These are phyloP conservation scores for Heteromurus nitidus DNA, from an alignment of 2,888 invertebrate species.

Conservation along the genomic window DNA sequence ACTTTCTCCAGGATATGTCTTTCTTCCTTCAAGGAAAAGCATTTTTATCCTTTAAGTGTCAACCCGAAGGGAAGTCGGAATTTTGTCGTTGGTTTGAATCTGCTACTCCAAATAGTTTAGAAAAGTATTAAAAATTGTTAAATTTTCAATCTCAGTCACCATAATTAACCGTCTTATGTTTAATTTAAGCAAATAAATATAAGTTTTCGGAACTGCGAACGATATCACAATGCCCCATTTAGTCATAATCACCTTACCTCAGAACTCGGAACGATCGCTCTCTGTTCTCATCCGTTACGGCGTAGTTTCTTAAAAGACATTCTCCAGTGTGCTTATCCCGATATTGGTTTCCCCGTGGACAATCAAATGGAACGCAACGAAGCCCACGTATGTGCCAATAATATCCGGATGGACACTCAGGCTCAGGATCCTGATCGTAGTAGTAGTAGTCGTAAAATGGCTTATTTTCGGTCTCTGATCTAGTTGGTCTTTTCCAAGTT, in stretches of 20 bases:
- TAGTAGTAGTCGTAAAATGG: constrained; percentile 15
- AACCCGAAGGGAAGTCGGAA: constrained; percentile 49
- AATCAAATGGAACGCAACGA: constrained; percentile 57
- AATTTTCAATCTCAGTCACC: too few relatives aligned
- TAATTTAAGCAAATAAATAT: background rate
- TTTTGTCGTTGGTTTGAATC: constrained; percentile 21
- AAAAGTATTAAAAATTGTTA: too few relatives aligned
- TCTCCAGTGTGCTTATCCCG: constrained; percentile 59
- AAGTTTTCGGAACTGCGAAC: background rate
- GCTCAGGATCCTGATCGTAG: constrained; percentile 41
- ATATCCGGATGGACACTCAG: constrained; percentile 56
- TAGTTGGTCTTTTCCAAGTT: constrained; percentile 3
- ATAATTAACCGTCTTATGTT: too few relatives aligned
- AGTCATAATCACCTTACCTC: constrained; percentile 13
- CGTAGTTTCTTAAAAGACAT: constrained; percentile 30
- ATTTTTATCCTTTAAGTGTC: constrained; percentile 48
- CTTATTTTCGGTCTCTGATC: constrained; percentile 8
- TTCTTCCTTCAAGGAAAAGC: background rate
- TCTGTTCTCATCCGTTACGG: background rate
- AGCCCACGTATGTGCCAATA: constrained; percentile 58
- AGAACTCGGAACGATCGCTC: background rate
- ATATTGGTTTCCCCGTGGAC: constrained; percentile 57
- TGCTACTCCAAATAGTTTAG: background rate
- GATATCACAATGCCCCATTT: constrained; percentile 11
- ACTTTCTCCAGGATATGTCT: background rate